Percentiles rank a stretch among this genome's conserved stretches.
Conservation (phyloP, 2,113 vertebrate species). For the Scatophagus argus region DNA sequence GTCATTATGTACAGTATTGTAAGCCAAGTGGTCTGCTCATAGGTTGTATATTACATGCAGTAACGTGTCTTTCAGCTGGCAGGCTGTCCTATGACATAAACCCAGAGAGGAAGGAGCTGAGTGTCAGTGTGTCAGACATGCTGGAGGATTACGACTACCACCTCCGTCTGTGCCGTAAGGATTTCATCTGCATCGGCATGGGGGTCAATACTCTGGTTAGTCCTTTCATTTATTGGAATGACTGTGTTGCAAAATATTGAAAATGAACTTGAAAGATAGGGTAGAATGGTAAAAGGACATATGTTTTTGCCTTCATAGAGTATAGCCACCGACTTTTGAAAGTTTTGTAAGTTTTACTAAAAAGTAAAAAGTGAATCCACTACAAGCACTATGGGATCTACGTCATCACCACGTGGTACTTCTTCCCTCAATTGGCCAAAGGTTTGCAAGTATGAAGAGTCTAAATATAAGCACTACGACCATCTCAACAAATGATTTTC, state of each 20-base stretch:
- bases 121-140: conserved; percentile 81
- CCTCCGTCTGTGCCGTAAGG: conserved; percentile 87
- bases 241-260: no score
- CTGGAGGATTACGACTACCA: conserved; percentile 82
- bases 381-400: no score
- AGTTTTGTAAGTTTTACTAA: no score
- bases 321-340: no score
- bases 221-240: neutral
- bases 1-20: neutral
- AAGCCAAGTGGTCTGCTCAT: neutral
- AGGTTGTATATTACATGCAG: neutral
- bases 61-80: conserved; percentile 78
- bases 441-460: neutral
- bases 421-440: no score
- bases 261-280: no score
- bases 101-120: conserved; percentile 79
- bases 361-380: no score
- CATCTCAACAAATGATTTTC: neutral
- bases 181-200: conserved; percentile 84
- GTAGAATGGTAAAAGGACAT: no score
- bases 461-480: neutral
- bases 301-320: no score
- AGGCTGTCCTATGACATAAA: conserved; percentile 84
- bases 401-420: no score
- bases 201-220: conserved; percentile 83